Percentiles rank a stretch among this genome's conserved stretches.
phyloP scores from a whole-genome alignment of 2,113 vertebrate species.

The Phycodurus eques region DNA sequence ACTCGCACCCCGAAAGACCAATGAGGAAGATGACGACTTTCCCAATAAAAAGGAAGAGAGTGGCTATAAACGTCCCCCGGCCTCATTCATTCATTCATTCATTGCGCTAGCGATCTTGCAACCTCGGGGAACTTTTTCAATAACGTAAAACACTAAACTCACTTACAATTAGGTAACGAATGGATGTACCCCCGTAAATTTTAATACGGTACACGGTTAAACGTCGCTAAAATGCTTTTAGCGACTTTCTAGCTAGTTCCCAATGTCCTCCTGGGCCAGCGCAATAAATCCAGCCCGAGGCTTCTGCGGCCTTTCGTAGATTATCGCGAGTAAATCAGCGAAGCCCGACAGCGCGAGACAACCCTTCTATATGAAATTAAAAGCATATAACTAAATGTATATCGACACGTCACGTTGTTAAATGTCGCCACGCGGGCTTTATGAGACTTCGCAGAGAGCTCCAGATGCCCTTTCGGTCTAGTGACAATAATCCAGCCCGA shows the following conservation, averaged over 20 bases:
- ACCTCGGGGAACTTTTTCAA: slow-evolving; percentile 27
- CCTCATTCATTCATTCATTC: slow-evolving; percentile 47
- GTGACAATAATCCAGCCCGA: slow-evolving; percentile 47
- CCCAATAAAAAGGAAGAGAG: neutral
- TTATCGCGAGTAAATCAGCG: slow-evolving; percentile 12
- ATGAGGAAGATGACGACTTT: neutral
- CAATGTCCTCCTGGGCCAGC: slow-evolving; percentile 4
- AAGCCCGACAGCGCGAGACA: too few relatives aligned
- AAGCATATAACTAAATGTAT: neutral
- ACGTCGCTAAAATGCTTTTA: neutral
- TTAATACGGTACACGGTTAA: neutral
- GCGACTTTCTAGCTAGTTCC: slow-evolving; percentile 31
- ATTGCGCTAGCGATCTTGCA: slow-evolving; percentile 35
- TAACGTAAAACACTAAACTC: neutral
- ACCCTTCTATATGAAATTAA: neutral
- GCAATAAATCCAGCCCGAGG: slow-evolving; percentile 54
- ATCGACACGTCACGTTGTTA: neutral
- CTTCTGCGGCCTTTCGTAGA: slow-evolving; percentile 49
- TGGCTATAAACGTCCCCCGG: neutral
- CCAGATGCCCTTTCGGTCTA: slow-evolving; percentile 4
- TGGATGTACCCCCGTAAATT: rapidly evolving
- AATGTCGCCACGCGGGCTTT: slow-evolving; percentile 8
- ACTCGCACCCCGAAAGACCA: neutral
- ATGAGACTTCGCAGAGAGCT: slow-evolving; percentile 29
- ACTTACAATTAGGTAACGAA: neutral